Evolutionary conservation across 2,888 invertebrate species (phyloP).

Genomic region (Polylopha cassiicola): DNA sequence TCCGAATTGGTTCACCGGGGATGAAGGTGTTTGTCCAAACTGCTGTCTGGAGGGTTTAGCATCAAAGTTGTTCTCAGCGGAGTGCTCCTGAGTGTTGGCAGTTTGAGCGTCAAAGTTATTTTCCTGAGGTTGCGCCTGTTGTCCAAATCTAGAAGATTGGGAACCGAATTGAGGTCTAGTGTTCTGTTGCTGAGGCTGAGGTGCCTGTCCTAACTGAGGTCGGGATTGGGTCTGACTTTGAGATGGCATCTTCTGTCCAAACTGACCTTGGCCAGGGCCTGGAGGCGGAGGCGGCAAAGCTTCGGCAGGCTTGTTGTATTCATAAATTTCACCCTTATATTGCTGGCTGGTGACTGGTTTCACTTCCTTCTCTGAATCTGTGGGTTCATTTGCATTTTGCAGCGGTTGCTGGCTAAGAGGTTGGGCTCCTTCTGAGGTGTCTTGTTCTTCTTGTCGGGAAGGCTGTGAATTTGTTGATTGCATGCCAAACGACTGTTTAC

Average conservation of each 20-base stretch:
- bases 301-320: constrained; percentile 52
- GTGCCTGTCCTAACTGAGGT: constrained; percentile 14
- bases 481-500: constrained; percentile 6
- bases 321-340: constrained; percentile 46
- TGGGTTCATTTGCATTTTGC: constrained; percentile 21
- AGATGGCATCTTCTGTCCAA: constrained; percentile 12
- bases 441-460: constrained; percentile 8
- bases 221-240: constrained; percentile 4
- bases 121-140: constrained; percentile 3
- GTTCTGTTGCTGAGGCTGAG: constrained; percentile 18
- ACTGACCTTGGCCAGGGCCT: constrained; percentile 21
- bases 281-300: constrained; percentile 33
- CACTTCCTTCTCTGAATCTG: constrained; percentile 17
- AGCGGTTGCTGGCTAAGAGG: constrained; percentile 18
- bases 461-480: constrained; percentile 10
- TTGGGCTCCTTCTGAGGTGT: constrained; percentile 11
- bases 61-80: constrained; percentile 3
- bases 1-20: constrained; percentile 2
- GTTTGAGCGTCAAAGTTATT: constrained; percentile 13
- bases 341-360: constrained; percentile 29
- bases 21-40: constrained; percentile 9
- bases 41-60: constrained; percentile 27
- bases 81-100: constrained; percentile 3
- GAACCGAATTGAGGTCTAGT: constrained; percentile 26
- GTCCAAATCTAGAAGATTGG: constrained; percentile 6